phyloP scores from a whole-genome alignment of 2,888 invertebrate genomes.

The Linnaemya tessellans region DNA sequence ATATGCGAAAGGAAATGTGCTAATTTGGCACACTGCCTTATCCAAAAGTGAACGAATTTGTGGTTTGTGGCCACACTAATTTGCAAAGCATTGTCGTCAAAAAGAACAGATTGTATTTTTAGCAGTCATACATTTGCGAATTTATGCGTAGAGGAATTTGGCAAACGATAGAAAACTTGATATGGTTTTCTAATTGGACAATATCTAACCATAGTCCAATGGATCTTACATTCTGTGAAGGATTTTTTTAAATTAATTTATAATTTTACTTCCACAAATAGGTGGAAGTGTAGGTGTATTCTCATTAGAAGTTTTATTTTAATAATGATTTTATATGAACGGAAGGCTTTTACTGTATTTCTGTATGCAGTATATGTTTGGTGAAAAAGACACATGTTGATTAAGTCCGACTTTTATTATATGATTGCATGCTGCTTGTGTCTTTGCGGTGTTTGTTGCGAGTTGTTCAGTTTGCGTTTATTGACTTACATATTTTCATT shows the following conservation, averaged over 20 bases:
- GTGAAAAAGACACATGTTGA: conserved; percentile 49
- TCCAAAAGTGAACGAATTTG: conserved; percentile 35
- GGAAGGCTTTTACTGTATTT: not conserved
- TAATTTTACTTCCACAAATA: conserved; percentile 32
- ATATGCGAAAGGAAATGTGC: not conserved
- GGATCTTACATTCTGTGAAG: conserved; percentile 4
- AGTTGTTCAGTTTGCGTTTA: conserved; percentile 30
- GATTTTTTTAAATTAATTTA: not conserved
- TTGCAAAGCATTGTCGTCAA: conserved; percentile 55
- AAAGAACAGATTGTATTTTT: conserved; percentile 8
- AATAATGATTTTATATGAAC: not conserved
- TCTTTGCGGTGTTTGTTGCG: not conserved
- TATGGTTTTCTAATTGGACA: conserved; percentile 12
- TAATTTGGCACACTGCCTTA: conserved; percentile 36
- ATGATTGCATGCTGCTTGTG: conserved; percentile 8
- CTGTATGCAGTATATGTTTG: not conserved
- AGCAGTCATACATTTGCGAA: not conserved
- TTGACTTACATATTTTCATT: conserved; percentile 45
- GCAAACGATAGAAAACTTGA: not conserved
- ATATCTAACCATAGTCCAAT: not conserved
- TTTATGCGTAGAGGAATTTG: conserved; percentile 20
- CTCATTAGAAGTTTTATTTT: not conserved
- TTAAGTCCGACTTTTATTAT: conserved; percentile 61
- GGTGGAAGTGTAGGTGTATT: conserved; percentile 23
- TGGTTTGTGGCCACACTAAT: conserved; percentile 62